A percentile compares a stretch with the other conserved stretches of the same genome.
These are phyloP conservation scores for Pseudachorutes palmiensis DNA, from an alignment of 1,140 invertebrate genomes.

Conservation along the genomic window DNA sequence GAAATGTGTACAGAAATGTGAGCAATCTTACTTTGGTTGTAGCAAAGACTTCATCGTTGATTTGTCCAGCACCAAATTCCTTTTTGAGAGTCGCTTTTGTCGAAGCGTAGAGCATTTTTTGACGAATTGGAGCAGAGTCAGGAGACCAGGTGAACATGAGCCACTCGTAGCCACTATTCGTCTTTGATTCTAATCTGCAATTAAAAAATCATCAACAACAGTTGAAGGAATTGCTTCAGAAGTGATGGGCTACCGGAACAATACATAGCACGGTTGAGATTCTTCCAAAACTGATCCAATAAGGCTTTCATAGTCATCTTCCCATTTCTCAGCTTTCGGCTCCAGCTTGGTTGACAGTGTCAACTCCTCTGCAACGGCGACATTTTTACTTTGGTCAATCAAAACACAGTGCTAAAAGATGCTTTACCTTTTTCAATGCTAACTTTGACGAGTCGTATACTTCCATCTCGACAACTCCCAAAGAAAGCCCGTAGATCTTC, in stretches of 20 bases:
- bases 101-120: conserved; percentile 98
- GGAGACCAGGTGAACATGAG: conserved; percentile 90
- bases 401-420: conserved; percentile 22
- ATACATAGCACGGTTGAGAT: conserved; percentile 84
- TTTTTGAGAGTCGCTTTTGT: conserved; percentile 95
- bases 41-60: conserved; percentile 86
- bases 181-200: conserved; percentile 65
- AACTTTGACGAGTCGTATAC: conserved; percentile 69
- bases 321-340: conserved; percentile 63
- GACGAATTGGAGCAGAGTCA: conserved; percentile 74
- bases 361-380: conserved; percentile 84
- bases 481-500: conserved; percentile 70
- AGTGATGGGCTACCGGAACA: conserved; percentile 58
- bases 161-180: conserved; percentile 81
- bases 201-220: neutral
- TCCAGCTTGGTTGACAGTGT: conserved; percentile 57
- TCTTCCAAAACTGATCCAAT: conserved; percentile 68
- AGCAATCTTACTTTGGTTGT: conserved; percentile 56
- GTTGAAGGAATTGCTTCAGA: neutral
- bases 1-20: conserved; percentile 34
- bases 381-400: too few species aligned
- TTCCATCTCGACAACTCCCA: conserved; percentile 69
- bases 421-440: conserved; percentile 75
- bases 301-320: conserved; percentile 77
- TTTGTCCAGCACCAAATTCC: conserved; percentile 83